A percentile compares a stretch with the other conserved stretches of the same genome.
Conservation (phyloP, 2,797 vertebrate genomes). For the Tragopan temminckii region DNA sequence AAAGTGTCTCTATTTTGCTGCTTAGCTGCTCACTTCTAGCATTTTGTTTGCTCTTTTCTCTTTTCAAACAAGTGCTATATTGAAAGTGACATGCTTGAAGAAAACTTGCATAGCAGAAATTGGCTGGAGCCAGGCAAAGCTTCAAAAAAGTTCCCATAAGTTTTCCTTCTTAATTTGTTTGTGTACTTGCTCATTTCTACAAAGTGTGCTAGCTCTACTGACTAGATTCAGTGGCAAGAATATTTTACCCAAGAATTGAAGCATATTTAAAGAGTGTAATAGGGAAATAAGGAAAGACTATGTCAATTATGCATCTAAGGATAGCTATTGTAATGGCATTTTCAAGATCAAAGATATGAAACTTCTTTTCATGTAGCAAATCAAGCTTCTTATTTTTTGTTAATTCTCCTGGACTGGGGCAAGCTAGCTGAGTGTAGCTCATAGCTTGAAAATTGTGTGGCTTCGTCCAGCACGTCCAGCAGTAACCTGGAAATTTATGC, state of each 20-base stretch:
- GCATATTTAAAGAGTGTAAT: background rate
- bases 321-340: background rate
- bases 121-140: background rate
- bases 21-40: background rate
- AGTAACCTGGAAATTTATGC: background rate
- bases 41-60: background rate
- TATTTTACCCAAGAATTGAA: background rate
- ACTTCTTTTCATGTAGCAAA: background rate
- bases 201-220: background rate
- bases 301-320: background rate
- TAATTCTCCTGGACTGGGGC: background rate
- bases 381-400: background rate
- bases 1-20: background rate
- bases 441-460: background rate
- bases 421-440: background rate
- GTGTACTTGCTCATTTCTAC: background rate
- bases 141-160: background rate
- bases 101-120: background rate
- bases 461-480: background rate
- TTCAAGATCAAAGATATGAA: background rate
- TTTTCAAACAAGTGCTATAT: background rate
- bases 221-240: background rate
- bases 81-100: background rate
- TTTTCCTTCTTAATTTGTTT: background rate
- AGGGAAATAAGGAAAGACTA: background rate